These are phyloP conservation scores for Platycheirus rosarum DNA, from an alignment of 2,888 invertebrate genomes.

Conservation along the genomic window DNA sequence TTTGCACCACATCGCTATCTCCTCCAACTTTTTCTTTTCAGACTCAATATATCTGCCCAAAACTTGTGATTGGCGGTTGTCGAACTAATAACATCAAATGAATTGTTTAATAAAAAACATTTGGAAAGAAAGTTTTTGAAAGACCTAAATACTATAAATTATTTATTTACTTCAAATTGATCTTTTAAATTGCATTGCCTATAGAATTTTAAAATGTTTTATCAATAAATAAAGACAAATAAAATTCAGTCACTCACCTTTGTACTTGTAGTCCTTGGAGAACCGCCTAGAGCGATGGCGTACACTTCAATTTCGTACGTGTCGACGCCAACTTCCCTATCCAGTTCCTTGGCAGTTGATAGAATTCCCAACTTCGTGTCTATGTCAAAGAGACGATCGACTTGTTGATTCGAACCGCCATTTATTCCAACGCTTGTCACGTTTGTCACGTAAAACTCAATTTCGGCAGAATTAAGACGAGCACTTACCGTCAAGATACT, in stretches of 20 bases:
- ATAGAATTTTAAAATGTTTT: no score
- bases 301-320: conserved; percentile 93
- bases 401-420: conserved; percentile 84
- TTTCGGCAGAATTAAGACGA: conserved; percentile 86
- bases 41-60: no score
- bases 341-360: conserved; percentile 91
- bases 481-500: conserved; percentile 92
- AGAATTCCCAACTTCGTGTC: conserved; percentile 94
- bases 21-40: no score
- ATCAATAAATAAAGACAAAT: no score
- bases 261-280: conserved; percentile 89
- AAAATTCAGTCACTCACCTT: conserved; percentile 88
- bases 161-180: no score
- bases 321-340: conserved; percentile 92
- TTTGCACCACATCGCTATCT: no score
- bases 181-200: no score
- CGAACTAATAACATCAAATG: no score
- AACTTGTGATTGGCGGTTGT: no score
- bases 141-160: no score
- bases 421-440: conserved; percentile 84
- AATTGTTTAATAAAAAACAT: no score
- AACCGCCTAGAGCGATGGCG: conserved; percentile 89
- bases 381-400: conserved; percentile 95
- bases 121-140: no score
- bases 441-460: conserved; percentile 96